Evolutionary conservation across 2,888 invertebrate genomes (phyloP), one percentile per base, ranked within the genome.

Genomic region (Alitta virens): DNA sequence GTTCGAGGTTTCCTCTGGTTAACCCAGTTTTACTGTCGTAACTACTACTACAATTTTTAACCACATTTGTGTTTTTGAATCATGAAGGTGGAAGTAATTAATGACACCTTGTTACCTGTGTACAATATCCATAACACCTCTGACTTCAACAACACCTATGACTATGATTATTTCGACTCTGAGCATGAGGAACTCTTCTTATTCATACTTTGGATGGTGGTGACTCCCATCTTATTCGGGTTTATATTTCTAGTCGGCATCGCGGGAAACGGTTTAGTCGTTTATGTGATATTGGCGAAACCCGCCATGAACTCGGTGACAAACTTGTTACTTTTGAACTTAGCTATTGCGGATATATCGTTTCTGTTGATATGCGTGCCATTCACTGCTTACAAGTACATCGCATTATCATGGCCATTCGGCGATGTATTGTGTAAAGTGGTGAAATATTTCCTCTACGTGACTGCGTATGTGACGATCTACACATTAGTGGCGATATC

Each of bases 261-360:
- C 26, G 26, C 63, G 16, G 66, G 68, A 12, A 69, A 69, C 62
- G 51, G 56, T 25, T 51, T 68, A 40, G 69, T 69, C 51, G 68
- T 69, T 38, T 68, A 68, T 54, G 68, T 69, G 46, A 69, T 69
- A 18, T 52, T 65, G 2, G 58, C 67, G 21, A 63, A 58, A 24
- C 55, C 40, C 18, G 49, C 56, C 25, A 65, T 68, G 67, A 25
- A 63, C 1, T 65, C 65, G 1, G 63, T 64, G 14, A 67, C 62
- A 12, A 68, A 68, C 40, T 38, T 67, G 18, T 58, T 68, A n/a
- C 61, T 68, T 16, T 56, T 68, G 23, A 68, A 68, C 56, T 63
- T 69, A 27, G 69, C 69, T 21, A 40, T 68, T 21, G 69, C 69
- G n/a, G 69, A 69, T 58, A 63, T 69, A n/a, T 69, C 65, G 3